A percentile compares a stretch with the other conserved stretches of the same genome.
These are phyloP conservation scores for Fundulus diaphanus DNA, from an alignment of 2,797 vertebrate species.

Conservation along the genomic window DNA sequence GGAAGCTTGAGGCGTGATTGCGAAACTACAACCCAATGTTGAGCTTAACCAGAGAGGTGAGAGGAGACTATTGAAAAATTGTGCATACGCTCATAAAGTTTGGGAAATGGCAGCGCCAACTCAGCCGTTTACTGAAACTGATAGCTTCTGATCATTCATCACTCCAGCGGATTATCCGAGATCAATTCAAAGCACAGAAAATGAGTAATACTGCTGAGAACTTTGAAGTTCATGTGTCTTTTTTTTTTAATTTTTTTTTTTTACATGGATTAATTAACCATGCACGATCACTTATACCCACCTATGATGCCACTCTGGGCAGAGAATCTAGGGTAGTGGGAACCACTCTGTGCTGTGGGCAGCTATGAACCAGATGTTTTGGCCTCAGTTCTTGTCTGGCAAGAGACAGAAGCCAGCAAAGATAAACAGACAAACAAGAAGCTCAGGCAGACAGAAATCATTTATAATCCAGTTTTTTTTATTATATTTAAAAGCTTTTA, in stretches of 20 bases:
- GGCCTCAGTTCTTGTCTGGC: slow-evolving; percentile 61
- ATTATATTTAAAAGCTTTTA: slow-evolving; percentile 16
- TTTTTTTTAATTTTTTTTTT: neutral
- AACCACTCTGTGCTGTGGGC: slow-evolving; percentile 47
- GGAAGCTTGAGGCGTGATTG: slow-evolving; percentile 49
- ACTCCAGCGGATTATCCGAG: slow-evolving; percentile 3
- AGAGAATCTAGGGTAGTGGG: slow-evolving; percentile 55
- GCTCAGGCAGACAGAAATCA: slow-evolving; percentile 53
- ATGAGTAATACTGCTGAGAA: slow-evolving; percentile 13
- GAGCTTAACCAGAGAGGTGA: slow-evolving; percentile 47
- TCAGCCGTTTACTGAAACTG: slow-evolving; percentile 59
- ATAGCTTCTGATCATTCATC: slow-evolving; percentile 27
- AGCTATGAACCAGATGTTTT: slow-evolving; percentile 55
- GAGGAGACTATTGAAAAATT: slow-evolving; percentile 48
- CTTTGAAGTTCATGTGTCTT: slow-evolving; percentile 12
- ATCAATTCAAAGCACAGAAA: slow-evolving; percentile 27
- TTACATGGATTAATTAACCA: slow-evolving; percentile 26
- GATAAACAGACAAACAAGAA: slow-evolving; percentile 57
- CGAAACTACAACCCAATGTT: slow-evolving; percentile 64
- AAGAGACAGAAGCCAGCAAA: slow-evolving; percentile 55
- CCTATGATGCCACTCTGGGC: slow-evolving; percentile 51
- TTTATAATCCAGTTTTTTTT: slow-evolving; percentile 7
- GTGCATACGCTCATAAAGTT: slow-evolving; percentile 29
- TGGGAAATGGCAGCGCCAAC: slow-evolving; percentile 48
- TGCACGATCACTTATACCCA: slow-evolving; percentile 61